Conservation (phyloP, 2,888 invertebrate genomes). For the Thymelicus sylvestris region DNA sequence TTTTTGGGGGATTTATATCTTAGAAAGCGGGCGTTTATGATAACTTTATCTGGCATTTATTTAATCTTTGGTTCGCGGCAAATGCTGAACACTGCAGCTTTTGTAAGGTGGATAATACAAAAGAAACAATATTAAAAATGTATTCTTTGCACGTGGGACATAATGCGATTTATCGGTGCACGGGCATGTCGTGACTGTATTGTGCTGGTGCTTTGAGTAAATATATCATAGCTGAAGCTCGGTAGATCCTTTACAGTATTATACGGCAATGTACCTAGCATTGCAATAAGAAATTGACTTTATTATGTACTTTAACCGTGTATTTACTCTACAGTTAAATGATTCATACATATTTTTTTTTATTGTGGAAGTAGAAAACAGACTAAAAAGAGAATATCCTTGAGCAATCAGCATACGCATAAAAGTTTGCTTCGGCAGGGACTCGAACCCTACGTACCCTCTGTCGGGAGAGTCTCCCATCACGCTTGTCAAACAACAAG, state of each 20-base stretch:
- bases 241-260: conserved; percentile 21
- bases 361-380: no score
- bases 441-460: no score
- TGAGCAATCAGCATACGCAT: no score
- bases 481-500: no score
- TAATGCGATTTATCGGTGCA: conserved; percentile 82
- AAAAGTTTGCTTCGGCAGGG: no score
- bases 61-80: conserved; percentile 10
- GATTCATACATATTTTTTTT: no score
- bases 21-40: no score
- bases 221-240: conserved; percentile 47
- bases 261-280: not conserved
- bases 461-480: no score
- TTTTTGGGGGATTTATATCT: not conserved
- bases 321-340: not conserved
- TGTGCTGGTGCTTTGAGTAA: conserved; percentile 58
- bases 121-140: conserved; percentile 84
- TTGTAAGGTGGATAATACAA: conserved; percentile 75
- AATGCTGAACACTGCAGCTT: conserved; percentile 49
- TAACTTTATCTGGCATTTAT: not conserved
- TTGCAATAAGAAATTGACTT: not conserved
- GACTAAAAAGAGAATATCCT: no score
- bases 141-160: conserved; percentile 81
- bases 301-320: not conserved
- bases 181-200: conserved; percentile 76